Evolutionary conservation across 2,113 vertebrate species (phyloP), one percentile per base, ranked within the genome.

Genomic region (Neotoma lepida): DNA sequence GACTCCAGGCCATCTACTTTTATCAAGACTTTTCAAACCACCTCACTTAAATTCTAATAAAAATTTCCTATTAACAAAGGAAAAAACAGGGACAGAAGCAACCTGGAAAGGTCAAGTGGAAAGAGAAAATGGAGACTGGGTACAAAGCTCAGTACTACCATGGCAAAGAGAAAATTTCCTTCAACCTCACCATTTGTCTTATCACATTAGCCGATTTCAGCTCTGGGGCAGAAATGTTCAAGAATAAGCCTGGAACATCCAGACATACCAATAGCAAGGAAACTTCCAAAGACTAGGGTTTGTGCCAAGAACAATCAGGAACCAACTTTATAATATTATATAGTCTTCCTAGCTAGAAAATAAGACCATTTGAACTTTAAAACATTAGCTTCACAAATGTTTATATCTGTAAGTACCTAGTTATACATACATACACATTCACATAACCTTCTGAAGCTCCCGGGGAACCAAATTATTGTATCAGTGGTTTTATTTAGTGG

Each of bases 1-100:
- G 33, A 64, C 39, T 95, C 51, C 41, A 80, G 39, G 61, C 6
- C 44, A 58, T 77, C 33, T 87, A 76, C 39, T 68, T 76, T 73
- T 70, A 63, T 35, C 18, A 66, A 80, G 44, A 14, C 9, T 77
- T 88, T 63, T 84, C 58, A 87, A 82, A 87, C 2, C 2, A 87
- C 87, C 74, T 66, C 6, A 90, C 49, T 58, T 76, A 77, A 90
- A 82, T 82, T 87, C 58, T 87, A 92, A 74, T 81, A 73, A 81
- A 89, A 85, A 35, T 54, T 80, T 35, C 46, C 46, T 70, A 80
- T 44, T 78, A 51, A 78, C 30, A 20, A 1, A 39, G 26, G 18
- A 20, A 33, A 56, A 15, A 26, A 10, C 54, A n/a, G 46, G 10
- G 68, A 81, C 28, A 89, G 51, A 92, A 39, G 39, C 35, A 94